Percentiles rank a stretch among this genome's conserved stretches.
Evolutionary conservation across 1,140 invertebrate species (phyloP).

Genomic region (Octopus bimaculoides): DNA sequence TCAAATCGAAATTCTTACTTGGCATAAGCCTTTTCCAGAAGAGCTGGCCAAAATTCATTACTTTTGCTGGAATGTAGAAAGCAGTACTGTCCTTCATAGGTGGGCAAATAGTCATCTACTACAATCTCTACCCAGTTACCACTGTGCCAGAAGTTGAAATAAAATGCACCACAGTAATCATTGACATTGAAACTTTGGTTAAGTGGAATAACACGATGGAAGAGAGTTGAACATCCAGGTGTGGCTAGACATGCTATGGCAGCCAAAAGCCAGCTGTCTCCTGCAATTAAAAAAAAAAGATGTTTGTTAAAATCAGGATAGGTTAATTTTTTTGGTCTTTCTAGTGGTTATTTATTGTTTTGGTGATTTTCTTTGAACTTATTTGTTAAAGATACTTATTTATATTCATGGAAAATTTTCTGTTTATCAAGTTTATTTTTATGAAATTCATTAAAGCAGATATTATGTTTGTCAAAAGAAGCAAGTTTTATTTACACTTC

Average conservation of each 20-base stretch:
- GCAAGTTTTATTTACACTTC: no score
- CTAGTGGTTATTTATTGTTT: no score
- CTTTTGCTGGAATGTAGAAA: constrained; percentile 68
- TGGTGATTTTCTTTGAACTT: no score
- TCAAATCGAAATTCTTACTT: constrained; percentile 63
- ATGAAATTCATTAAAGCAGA: no score
- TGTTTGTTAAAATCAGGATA: no score
- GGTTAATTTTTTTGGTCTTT: no score
- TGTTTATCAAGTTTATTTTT: no score
- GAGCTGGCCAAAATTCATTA: constrained; percentile 76
- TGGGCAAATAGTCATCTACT: constrained; percentile 74
- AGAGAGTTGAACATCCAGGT: constrained; percentile 65
- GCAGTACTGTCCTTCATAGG: constrained; percentile 65
- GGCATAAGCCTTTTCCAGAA: constrained; percentile 81
- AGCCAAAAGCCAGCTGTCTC: constrained; percentile 69
- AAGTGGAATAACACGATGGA: constrained; percentile 68
- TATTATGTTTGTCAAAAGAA: no score
- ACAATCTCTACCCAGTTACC: constrained; percentile 75
- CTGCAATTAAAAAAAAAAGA: constrained; percentile 28
- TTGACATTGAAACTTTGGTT: constrained; percentile 68
- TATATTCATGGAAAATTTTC: no score
- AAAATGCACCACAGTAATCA: constrained; percentile 58
- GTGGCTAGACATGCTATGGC: constrained; percentile 67
- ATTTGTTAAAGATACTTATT: no score
- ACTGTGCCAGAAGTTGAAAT: constrained; percentile 77